phyloP scores from a whole-genome alignment of 1,140 invertebrate genomes.

The Zaprionus kolodkinae region DNA sequence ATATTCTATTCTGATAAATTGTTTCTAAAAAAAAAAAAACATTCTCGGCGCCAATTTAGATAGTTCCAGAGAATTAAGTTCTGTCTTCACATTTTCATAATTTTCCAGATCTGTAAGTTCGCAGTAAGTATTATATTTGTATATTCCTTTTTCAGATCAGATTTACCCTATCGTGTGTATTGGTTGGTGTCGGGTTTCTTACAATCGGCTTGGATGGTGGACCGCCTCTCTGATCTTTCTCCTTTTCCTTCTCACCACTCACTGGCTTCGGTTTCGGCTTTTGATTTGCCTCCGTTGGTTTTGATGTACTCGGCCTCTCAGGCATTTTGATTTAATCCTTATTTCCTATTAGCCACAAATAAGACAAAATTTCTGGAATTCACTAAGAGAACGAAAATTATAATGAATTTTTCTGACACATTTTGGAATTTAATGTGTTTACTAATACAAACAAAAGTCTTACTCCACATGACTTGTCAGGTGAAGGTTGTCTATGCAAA shows the following conservation, averaged over 20 bases:
- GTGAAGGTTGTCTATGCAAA: slow-evolving; percentile 6
- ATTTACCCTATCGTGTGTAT: slow-evolving; percentile 57
- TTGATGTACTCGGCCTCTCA: slow-evolving; percentile 24
- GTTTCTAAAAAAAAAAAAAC: background rate
- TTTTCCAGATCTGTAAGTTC: slow-evolving; percentile 49
- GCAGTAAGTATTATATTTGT: background rate
- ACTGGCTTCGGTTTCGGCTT: slow-evolving; percentile 10
- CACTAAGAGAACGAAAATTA: slow-evolving; percentile 2
- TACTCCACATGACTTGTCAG: background rate
- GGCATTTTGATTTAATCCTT: slow-evolving; percentile 45
- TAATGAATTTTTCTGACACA: slow-evolving; percentile 21
- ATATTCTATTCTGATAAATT: background rate
- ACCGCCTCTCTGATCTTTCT: background rate
- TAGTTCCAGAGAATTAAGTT: background rate
- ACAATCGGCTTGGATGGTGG: background rate
- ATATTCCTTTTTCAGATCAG: background rate
- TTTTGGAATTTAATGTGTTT: slow-evolving; percentile 57
- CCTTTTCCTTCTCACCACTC: slow-evolving; percentile 3
- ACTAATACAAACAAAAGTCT: slow-evolving; percentile 18
- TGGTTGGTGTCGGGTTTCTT: slow-evolving; percentile 17
- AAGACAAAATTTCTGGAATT: slow-evolving; percentile 1
- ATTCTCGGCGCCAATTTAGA: background rate
- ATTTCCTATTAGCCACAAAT: background rate
- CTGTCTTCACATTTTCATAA: slow-evolving; percentile 48
- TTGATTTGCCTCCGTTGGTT: slow-evolving; percentile 7